phyloP scores from a whole-genome alignment of 2,113 vertebrate genomes.

The Columbina picui region DNA sequence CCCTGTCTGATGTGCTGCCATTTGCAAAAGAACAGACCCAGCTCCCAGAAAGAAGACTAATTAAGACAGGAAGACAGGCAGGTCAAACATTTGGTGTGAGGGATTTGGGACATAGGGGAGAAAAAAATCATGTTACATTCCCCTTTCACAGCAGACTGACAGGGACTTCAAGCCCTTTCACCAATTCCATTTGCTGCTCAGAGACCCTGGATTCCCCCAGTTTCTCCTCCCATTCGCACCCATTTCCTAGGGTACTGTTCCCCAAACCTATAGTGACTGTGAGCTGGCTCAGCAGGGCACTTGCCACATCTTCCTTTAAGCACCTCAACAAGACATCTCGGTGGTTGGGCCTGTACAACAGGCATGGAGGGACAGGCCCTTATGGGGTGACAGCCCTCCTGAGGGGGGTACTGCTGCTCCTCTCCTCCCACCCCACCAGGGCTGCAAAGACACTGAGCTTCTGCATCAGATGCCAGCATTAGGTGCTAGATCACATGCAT shows the following conservation, averaged over 20 bases:
- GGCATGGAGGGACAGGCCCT: not conserved
- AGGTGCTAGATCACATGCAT: not conserved
- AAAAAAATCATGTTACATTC: constrained; percentile 69
- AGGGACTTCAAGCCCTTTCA: constrained; percentile 14
- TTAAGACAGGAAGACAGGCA: constrained; percentile 76
- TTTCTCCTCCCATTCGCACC: not conserved
- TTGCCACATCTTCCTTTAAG: rapidly evolving
- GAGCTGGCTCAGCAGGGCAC: not conserved
- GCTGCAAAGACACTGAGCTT: not conserved
- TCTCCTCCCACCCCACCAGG: not conserved
- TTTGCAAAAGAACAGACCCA: constrained; percentile 78
- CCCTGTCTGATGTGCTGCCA: constrained; percentile 70
- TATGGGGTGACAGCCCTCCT: not conserved
- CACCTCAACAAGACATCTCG: not conserved
- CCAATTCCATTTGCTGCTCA: constrained; percentile 16
- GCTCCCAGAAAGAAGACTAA: constrained; percentile 72
- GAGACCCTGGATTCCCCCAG: not conserved
- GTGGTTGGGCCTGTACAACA: not conserved
- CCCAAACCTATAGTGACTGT: not conserved
- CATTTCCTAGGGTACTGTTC: not conserved
- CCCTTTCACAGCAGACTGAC: constrained; percentile 61
- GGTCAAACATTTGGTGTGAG: constrained; percentile 76
- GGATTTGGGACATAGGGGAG: constrained; percentile 66
- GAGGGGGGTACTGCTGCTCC: not conserved
- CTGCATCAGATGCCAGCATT: not conserved